phyloP scores from a whole-genome alignment of 2,888 invertebrate species.

The Entomobrya multifasciata region DNA sequence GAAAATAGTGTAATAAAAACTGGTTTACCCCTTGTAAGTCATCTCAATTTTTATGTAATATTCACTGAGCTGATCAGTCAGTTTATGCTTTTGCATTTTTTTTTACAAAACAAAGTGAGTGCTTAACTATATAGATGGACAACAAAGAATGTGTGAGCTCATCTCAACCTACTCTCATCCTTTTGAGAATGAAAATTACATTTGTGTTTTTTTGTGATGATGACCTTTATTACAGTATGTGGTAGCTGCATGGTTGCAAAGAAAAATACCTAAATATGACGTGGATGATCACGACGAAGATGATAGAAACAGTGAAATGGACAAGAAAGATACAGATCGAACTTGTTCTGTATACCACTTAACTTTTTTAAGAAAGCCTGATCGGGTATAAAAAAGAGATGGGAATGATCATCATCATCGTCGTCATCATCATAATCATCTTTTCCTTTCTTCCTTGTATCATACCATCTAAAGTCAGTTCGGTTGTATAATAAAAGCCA shows the following conservation, averaged over 20 bases:
- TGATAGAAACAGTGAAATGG: conserved; percentile 46
- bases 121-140: conserved; percentile 45
- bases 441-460: conserved; percentile 31
- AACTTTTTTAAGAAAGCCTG: conserved; percentile 27
- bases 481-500: conserved; percentile 3
- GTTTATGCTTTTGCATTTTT: conserved; percentile 27
- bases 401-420: conserved; percentile 46
- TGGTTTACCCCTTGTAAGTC: conserved; percentile 53
- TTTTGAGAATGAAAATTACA: conserved; percentile 1
- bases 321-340: conserved; percentile 50
- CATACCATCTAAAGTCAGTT: too few relatives aligned
- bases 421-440: neutral
- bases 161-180: conserved; percentile 1
- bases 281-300: conserved; percentile 35
- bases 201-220: conserved; percentile 12
- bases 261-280: conserved; percentile 30
- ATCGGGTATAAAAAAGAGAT: conserved; percentile 34
- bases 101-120: conserved; percentile 7
- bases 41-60: conserved; percentile 28
- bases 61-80: neutral
- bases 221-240: neutral
- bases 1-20: conserved; percentile 43
- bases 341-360: conserved; percentile 48
- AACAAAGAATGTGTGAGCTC: conserved; percentile 67
- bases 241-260: conserved; percentile 16